These are phyloP conservation scores for Cnemophilus loriae DNA, from an alignment of 2,113 vertebrate genomes.

Conservation along the genomic window DNA sequence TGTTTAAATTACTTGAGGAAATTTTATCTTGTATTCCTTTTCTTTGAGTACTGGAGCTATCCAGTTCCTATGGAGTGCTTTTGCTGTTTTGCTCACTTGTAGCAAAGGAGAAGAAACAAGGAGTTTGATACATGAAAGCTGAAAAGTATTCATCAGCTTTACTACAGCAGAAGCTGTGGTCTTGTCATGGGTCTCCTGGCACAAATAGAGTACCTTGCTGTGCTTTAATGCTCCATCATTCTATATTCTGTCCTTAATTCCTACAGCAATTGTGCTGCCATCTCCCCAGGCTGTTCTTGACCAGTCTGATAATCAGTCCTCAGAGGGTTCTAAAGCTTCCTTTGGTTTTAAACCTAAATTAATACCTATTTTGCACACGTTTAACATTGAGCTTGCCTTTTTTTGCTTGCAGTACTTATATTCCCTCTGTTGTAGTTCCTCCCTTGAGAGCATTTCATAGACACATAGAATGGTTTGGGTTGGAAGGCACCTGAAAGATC, in stretches of 20 bases:
- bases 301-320: not conserved
- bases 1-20: not conserved
- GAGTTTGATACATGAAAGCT: constrained; percentile 57
- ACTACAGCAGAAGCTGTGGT: constrained; percentile 52
- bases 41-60: constrained; percentile 17
- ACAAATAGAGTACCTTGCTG: not conserved
- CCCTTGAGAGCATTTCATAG: not conserved
- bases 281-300: not conserved
- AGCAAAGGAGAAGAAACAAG: constrained; percentile 61
- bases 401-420: not conserved
- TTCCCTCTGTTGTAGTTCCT: not conserved
- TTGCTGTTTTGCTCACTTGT: constrained; percentile 20
- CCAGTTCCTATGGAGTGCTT: constrained; percentile 24
- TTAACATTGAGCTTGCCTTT: not conserved
- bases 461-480: not conserved
- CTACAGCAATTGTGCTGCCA: not conserved
- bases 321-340: not conserved
- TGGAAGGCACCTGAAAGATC: not conserved
- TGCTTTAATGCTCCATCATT: not conserved
- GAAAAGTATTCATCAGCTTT: constrained; percentile 60
- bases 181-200: constrained; percentile 48
- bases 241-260: not conserved
- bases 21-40: constrained; percentile 4
- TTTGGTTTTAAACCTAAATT: not conserved
- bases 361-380: not conserved